Conservation (phyloP, 2,888 invertebrate genomes). For the Nematopogon swammerdamellus region DNA sequence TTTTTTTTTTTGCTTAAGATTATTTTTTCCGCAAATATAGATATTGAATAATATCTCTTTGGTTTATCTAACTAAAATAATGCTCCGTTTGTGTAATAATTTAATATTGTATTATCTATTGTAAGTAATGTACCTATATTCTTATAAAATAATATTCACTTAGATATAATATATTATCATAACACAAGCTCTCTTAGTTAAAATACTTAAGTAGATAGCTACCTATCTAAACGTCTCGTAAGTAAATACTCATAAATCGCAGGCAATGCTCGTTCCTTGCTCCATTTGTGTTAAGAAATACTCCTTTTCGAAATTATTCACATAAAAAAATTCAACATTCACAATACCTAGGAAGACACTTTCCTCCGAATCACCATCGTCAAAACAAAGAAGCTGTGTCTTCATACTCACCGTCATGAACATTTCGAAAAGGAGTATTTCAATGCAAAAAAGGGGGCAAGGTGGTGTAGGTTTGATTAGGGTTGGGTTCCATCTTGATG, state of each 20-base stretch:
- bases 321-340: neutral
- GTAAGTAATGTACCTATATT: neutral
- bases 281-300: slow-evolving; percentile 19
- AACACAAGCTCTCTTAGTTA: slow-evolving; percentile 4
- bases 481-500: slow-evolving; percentile 58
- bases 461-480: slow-evolving; percentile 63
- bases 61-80: no score
- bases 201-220: slow-evolving; percentile 8
- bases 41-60: no score
- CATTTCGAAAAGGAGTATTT: slow-evolving; percentile 60
- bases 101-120: no score
- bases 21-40: no score
- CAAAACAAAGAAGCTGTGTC: neutral
- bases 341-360: no score
- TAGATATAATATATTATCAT: slow-evolving; percentile 9
- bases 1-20: no score
- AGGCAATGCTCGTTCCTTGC: neutral
- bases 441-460: slow-evolving; percentile 78
- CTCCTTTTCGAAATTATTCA: slow-evolving; percentile 52
- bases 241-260: slow-evolving; percentile 6
- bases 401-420: slow-evolving; percentile 18
- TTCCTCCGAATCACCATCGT: slow-evolving; percentile 8
- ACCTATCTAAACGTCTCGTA: slow-evolving; percentile 7
- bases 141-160: slow-evolving; percentile 6
- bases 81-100: no score